These are phyloP conservation scores for Eubucco bourcierii DNA, from an alignment of 2,113 vertebrate genomes.

Conservation along the genomic window DNA sequence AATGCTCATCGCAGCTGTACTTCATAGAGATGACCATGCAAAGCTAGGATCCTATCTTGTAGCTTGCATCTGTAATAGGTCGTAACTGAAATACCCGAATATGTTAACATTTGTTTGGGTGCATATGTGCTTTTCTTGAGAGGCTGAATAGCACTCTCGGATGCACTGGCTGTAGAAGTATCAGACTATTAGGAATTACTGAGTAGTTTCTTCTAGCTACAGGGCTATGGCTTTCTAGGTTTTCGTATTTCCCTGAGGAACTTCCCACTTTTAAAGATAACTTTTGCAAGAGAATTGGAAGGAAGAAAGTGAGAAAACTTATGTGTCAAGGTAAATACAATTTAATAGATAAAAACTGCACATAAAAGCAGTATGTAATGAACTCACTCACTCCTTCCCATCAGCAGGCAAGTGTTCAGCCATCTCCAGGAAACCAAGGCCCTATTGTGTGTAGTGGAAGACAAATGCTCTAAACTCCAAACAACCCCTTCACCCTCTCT, in stretches of 20 bases:
- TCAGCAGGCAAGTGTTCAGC: not conserved
- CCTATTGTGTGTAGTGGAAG: rapidly evolving
- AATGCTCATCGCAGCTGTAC: not conserved
- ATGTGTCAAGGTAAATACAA: not conserved
- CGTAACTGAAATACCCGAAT: not conserved
- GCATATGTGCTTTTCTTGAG: not conserved
- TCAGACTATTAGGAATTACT: not conserved
- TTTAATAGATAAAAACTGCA: not conserved
- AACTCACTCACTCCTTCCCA: not conserved
- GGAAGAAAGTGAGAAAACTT: not conserved
- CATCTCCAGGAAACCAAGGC: not conserved
- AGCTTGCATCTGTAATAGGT: not conserved
- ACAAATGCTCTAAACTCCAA: not conserved
- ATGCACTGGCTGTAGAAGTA: not conserved
- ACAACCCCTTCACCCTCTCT: rapidly evolving
- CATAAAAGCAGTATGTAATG: not conserved
- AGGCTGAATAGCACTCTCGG: not conserved
- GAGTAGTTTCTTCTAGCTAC: not conserved
- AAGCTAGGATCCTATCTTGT: not conserved
- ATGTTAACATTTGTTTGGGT: not conserved
- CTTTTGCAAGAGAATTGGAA: not conserved
- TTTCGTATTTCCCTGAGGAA: not conserved
- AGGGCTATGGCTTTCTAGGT: not conserved
- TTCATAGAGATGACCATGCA: not conserved
- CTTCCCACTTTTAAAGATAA: not conserved